phyloP scores from a whole-genome alignment of 2,797 vertebrate genomes.

The Melanotaenia boesemani region DNA sequence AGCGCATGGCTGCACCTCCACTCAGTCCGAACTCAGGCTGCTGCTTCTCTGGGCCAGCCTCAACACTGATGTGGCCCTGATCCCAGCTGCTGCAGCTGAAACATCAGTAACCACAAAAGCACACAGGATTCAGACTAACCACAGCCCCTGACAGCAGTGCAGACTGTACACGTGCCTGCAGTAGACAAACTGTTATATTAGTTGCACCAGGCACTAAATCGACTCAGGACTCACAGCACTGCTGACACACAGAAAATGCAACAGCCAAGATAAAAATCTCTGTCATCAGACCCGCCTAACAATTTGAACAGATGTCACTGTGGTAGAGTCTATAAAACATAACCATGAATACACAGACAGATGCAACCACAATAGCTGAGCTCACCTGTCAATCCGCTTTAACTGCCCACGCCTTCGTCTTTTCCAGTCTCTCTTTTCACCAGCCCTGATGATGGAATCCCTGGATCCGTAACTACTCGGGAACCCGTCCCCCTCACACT shows the following conservation, averaged over 20 bases:
- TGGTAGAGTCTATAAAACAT: not conserved
- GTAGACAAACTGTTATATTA: conserved; percentile 25
- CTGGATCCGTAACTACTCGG: conserved; percentile 77
- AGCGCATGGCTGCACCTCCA: conserved; percentile 83
- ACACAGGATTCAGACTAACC: conserved; percentile 36
- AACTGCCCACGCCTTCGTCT: conserved; percentile 54
- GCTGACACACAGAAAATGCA: conserved; percentile 58
- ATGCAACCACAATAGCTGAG: not conserved
- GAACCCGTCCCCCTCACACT: conserved; percentile 74
- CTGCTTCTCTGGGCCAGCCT: conserved; percentile 52
- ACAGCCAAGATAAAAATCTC: conserved; percentile 21
- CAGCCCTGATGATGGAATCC: conserved; percentile 77
- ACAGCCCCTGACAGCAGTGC: conserved; percentile 10
- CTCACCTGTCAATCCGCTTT: conserved; percentile 55
- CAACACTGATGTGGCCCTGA: conserved; percentile 44
- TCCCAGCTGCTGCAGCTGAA: conserved; percentile 73
- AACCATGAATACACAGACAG: conserved; percentile 3
- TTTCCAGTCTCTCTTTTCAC: conserved; percentile 69
- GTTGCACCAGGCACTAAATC: conserved; percentile 59
- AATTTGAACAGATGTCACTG: conserved; percentile 18
- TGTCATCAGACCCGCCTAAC: conserved; percentile 14
- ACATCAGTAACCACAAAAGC: conserved; percentile 52
- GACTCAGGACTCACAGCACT: conserved; percentile 44
- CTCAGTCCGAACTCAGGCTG: conserved; percentile 52
- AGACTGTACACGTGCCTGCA: conserved; percentile 16